Percentiles rank a stretch among this genome's conserved stretches.
Conservation (phyloP, 2,797 vertebrate species). For the Tauraco hartlaubi region DNA sequence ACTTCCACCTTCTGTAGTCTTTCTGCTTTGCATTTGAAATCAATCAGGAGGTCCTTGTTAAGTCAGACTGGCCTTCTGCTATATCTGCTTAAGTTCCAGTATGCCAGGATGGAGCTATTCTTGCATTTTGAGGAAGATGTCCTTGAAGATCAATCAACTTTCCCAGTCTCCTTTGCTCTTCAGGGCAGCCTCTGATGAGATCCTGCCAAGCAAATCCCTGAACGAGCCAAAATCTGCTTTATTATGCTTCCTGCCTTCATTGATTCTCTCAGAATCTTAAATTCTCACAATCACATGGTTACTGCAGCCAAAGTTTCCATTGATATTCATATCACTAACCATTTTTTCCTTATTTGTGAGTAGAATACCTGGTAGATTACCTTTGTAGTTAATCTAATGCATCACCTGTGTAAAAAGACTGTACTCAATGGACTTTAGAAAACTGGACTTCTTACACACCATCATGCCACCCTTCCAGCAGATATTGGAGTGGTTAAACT, state of each 20-base stretch:
- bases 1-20: neutral
- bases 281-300: neutral
- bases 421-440: neutral
- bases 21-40: neutral
- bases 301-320: neutral
- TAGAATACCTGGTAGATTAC: neutral
- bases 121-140: neutral
- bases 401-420: neutral
- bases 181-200: neutral
- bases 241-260: neutral
- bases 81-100: neutral
- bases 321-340: neutral
- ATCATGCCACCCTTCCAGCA: neutral
- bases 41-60: fast-evolving
- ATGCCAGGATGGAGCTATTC: neutral
- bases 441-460: neutral
- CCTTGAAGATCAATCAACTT: neutral
- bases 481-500: neutral
- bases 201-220: neutral
- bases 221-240: neutral
- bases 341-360: neutral
- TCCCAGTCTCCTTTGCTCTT: neutral
- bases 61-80: neutral
- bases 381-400: neutral
- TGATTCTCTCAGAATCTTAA: neutral